Base-by-base conservation (phyloP, 2,888 invertebrate genomes). In the Morpho achilles region DNA sequence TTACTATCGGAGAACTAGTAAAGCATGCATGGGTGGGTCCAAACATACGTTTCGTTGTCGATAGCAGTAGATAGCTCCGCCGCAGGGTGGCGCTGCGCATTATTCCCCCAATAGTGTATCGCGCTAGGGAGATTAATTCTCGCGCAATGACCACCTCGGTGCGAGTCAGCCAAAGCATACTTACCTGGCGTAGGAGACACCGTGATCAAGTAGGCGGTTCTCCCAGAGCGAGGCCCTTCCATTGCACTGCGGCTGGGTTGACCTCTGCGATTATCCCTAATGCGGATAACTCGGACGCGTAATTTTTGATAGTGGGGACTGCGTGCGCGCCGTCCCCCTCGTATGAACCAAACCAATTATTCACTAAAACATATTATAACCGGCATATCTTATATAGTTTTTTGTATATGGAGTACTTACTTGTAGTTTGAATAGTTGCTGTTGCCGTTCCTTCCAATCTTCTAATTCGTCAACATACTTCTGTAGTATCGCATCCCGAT, bases 361-460 rank as follows among this genome's bases (percentile, higher is more conserved):
- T 16, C 16, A 16, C 16, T 1, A 16, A 16, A 1, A 16, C 16
- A 16, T 16, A 16, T 16, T 1, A 1, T 16, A 16, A 16, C 16
- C 1, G 1, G 16, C 16, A 16, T 16, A 1, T 16, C n/a, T n/a
- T n/a, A n/a, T n/a, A n/a, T n/a, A n/a, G 32, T 32, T 32, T 5
- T 3, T 32, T 32, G 32, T 2, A 32, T 32, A 32, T 16, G 16
- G 1, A 16, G n/a, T 10, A 58, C 56, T 60, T 71, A 94, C 92
- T 79, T 94, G 93, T 47, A 81, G 76, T 70, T 92, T 91, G 69
- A 93, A 95, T 7, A 92, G 72, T 61, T 92, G 91, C 70, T 94
- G 93, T 70, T 95, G 93, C 39, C 91, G 87, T 62, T 93, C 92
- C 72, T 95, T 96, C 95, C 96, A 96, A 32, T 93, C 93, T 71